A percentile compares a stretch with the other conserved stretches of the same genome.
Conservation (phyloP, 1,140 invertebrate genomes). For the Fopius arisanus region DNA sequence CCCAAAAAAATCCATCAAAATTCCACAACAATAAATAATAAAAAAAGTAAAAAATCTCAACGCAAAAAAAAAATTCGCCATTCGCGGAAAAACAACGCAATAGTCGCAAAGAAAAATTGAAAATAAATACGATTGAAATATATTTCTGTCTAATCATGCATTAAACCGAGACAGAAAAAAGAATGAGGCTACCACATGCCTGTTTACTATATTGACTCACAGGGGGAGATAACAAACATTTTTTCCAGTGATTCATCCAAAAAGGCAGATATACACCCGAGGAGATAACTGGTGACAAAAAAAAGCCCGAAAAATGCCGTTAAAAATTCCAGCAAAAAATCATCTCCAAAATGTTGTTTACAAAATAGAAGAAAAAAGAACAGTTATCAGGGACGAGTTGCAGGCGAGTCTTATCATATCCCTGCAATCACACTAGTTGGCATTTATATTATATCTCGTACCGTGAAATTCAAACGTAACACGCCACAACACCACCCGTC, state of each 20-base stretch:
- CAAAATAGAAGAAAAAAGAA: background rate
- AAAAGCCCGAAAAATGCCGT: background rate
- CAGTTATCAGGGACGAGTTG: background rate
- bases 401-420: background rate
- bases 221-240: conserved; percentile 9
- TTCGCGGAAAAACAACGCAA: background rate
- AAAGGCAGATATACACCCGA: background rate
- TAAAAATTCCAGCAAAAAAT: background rate
- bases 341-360: background rate
- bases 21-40: no score
- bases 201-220: background rate
- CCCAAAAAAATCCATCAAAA: no score
- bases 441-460: conserved; percentile 13
- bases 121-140: no score
- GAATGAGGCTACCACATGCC: background rate
- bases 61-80: no score
- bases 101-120: no score
- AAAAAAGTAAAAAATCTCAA: no score
- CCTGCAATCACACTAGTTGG: conserved; percentile 5
- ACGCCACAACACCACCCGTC: conserved; percentile 10
- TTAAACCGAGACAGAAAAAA: background rate
- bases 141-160: background rate
- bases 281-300: background rate
- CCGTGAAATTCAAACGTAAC: conserved; percentile 7
- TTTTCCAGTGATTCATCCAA: background rate